phyloP scores from a whole-genome alignment of 2,888 invertebrate species.

The Drosophila barbarae region DNA sequence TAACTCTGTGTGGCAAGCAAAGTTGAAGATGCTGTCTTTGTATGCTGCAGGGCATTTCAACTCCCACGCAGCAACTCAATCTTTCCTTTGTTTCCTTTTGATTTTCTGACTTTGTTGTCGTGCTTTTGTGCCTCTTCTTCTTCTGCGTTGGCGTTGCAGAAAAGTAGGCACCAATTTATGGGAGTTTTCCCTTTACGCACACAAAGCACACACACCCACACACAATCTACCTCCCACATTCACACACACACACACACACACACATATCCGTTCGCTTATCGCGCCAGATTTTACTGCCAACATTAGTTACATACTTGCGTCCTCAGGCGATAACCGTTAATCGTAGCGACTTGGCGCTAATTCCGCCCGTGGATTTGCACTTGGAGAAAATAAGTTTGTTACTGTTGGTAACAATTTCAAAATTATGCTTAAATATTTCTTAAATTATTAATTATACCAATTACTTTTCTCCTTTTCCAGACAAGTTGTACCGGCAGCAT shows the following conservation, averaged over 20 bases:
- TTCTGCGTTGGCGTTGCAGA: conserved; percentile 20
- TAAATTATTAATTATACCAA: not conserved
- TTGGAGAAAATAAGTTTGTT: not conserved
- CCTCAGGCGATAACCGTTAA: conserved; percentile 29
- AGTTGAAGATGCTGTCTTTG: not conserved
- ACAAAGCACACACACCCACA: not conserved
- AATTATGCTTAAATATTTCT: no score
- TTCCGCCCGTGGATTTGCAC: conserved; percentile 2
- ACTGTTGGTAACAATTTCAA: no score
- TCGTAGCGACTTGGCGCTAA: conserved; percentile 20
- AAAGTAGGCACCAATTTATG: conserved; percentile 28
- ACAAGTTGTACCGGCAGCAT: conserved; percentile 90
- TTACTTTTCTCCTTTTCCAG: conserved; percentile 79
- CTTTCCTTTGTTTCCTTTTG: conserved; percentile 8
- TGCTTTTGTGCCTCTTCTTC: conserved; percentile 4
- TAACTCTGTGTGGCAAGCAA: not conserved
- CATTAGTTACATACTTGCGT: conserved; percentile 15
- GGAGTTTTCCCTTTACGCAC: not conserved
- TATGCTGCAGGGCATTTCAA: conserved; percentile 6
- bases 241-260: not conserved
- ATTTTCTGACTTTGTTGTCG: conserved; percentile 18
- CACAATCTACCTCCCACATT: conserved; percentile 8
- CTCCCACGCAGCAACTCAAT: not conserved
- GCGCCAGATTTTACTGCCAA: conserved; percentile 23
- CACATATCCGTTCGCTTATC: conserved; percentile 25